Base-by-base conservation (phyloP, 2,113 vertebrate genomes). In the Centropus unirufus region DNA sequence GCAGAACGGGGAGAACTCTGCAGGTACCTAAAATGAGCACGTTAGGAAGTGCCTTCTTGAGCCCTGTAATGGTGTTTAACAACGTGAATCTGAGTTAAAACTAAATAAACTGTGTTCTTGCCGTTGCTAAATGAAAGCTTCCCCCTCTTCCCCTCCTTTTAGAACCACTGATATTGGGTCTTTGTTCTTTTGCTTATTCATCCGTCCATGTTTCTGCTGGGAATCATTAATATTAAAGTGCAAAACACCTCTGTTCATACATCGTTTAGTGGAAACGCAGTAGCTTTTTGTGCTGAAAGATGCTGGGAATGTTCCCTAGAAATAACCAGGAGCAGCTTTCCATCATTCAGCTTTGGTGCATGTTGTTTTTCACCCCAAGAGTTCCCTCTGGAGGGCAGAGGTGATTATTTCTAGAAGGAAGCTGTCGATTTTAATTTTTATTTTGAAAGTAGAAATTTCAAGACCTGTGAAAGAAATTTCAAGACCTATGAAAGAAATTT, bases 1-100 rank as follows among this genome's bases (percentile, higher is more conserved):
- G 55, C 97, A 96, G 94, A 97, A 97, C 34, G 97, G 59, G 4
- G 94, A 94, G 18, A 86, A 46, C 11, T 96, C 96, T 12, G 24
- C 95, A 97, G 96, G 97, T 97, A 97, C 69, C 44, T 17, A 51
- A 39, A 51, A 2, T 0, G 19, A 0, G 39, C 5, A 2, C 11
- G 23, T 9, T 54, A 8, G 3, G 54, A 72, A 47, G 36, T 29
- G 44, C 19, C 1, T 1, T 52, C 30, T 39, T 14, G 8, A 36
- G 36, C 36, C 36, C 36, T 36, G 36, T 36, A 36, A 36, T 36
- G 36, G 36, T 36, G 36, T 36, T 47, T 24, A 81, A 12, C 14
- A 22, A 1, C 0, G 4, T 11, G 1, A 7, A 12, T n/a, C 24
- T 58, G 44, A 36, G 49, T 40, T 49, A 6, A 4, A 8, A 20